phyloP scores from a whole-genome alignment of 23 tunicate genomes.

The Diplosoma virens region DNA sequence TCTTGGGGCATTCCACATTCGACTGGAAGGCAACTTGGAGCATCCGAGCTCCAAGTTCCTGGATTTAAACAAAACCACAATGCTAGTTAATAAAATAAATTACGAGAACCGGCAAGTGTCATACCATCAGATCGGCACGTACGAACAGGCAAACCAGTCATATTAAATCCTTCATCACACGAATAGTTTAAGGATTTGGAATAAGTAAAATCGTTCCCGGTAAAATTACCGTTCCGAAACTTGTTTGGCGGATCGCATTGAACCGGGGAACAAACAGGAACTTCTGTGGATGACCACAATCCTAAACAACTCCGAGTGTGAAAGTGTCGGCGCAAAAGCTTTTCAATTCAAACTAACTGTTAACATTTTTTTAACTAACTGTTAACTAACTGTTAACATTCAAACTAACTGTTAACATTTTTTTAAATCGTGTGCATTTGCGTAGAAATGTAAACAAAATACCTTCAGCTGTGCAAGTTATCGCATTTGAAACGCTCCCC shows the following conservation, averaged over 20 bases:
- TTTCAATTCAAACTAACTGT: too few species aligned
- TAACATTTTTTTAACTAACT: too few species aligned
- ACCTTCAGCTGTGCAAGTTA: slow-evolving; percentile 53
- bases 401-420: background rate
- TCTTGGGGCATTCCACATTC: slow-evolving; percentile 31
- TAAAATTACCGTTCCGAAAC: slow-evolving; percentile 36
- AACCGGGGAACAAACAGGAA: slow-evolving; percentile 67
- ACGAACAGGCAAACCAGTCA: slow-evolving; percentile 29
- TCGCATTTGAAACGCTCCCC: background rate
- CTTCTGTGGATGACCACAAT: slow-evolving; percentile 48
- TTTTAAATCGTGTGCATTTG: background rate
- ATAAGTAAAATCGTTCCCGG: slow-evolving; percentile 44
- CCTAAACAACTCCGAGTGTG: slow-evolving; percentile 27
- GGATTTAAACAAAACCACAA: background rate
- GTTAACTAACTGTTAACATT: background rate
- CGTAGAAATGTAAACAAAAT: background rate
- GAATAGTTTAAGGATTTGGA: slow-evolving; percentile 32
- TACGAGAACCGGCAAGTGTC: too few species aligned
- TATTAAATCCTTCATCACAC: slow-evolving; percentile 69
- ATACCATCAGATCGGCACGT: slow-evolving; percentile 63
- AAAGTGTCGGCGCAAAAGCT: background rate
- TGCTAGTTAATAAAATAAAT: background rate
- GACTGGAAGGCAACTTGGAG: slow-evolving; percentile 45
- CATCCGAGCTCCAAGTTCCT: slow-evolving; percentile 31
- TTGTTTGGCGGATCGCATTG: slow-evolving; percentile 55